Conservation (phyloP, 2,888 invertebrate species). For the Melinaea marsaeus region DNA sequence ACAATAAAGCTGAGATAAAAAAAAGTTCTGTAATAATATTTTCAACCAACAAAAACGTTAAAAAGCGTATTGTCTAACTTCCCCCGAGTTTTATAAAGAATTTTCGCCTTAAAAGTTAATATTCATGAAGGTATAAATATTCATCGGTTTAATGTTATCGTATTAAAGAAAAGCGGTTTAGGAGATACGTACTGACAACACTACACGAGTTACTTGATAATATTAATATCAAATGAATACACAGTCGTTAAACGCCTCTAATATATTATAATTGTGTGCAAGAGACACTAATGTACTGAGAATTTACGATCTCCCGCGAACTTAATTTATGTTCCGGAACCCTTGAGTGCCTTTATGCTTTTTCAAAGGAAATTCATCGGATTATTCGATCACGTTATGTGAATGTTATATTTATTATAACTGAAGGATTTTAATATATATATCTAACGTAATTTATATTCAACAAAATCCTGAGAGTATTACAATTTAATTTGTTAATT, state of each 20-base stretch:
- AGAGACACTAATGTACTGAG: constrained; percentile 1
- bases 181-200: too few relatives aligned
- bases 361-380: neutral
- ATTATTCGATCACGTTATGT: neutral
- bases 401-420: constrained; percentile 3
- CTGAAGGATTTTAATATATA: too few relatives aligned
- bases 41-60: too few relatives aligned
- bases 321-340: constrained; percentile 5
- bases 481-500: too few relatives aligned
- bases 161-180: neutral
- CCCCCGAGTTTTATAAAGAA: neutral
- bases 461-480: too few relatives aligned
- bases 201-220: neutral
- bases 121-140: constrained; percentile 6
- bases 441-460: too few relatives aligned
- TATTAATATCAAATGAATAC: neutral
- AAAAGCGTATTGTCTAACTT: neutral
- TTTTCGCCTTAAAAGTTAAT: neutral
- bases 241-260: neutral
- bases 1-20: too few relatives aligned
- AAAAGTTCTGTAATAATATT: too few relatives aligned
- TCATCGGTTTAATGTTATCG: constrained; percentile 4
- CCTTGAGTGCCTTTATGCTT: constrained; percentile 4
- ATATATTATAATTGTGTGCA: constrained; percentile 4
- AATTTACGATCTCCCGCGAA: neutral